Conservation (phyloP, 1,140 invertebrate genomes). For the Drosophila obscura region DNA sequence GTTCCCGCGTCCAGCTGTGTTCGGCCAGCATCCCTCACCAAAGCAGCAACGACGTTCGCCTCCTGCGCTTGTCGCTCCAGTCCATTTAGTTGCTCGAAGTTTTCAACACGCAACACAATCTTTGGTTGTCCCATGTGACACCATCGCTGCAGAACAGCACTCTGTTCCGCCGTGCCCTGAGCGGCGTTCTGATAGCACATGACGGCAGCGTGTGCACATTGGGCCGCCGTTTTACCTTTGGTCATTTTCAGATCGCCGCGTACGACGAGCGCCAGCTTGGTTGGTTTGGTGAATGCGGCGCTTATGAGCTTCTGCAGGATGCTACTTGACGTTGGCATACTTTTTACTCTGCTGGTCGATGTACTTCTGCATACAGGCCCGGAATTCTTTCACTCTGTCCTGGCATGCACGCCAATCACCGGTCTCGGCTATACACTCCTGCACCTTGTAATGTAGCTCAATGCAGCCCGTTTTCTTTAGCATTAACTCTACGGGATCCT, state of each 20-base stretch:
- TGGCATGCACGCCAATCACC: slow-evolving; percentile 97
- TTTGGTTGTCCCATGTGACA: slow-evolving; percentile 89
- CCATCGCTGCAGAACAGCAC: slow-evolving; percentile 87
- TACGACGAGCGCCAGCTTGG: slow-evolving; percentile 91
- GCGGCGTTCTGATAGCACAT: slow-evolving; percentile 86
- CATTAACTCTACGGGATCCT: slow-evolving; percentile 92
- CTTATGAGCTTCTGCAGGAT: slow-evolving; percentile 51
- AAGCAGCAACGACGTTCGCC: slow-evolving; percentile 86
- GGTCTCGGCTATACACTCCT: slow-evolving; percentile 94
- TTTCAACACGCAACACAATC: slow-evolving; percentile 87
- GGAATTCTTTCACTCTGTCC: slow-evolving; percentile 90
- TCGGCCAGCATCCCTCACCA: slow-evolving; percentile 91
- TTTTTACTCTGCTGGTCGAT: slow-evolving; percentile 81
- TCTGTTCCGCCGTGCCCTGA: slow-evolving; percentile 80
- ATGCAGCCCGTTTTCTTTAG: slow-evolving; percentile 94
- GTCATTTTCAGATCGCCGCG: slow-evolving; percentile 91
- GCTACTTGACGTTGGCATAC: slow-evolving; percentile 77
- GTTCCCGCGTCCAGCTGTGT: slow-evolving; percentile 89
- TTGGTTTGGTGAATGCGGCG: slow-evolving; percentile 29
- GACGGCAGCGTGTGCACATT: slow-evolving; percentile 92
- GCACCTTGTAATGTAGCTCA: slow-evolving; percentile 91
- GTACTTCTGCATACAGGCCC: slow-evolving; percentile 89
- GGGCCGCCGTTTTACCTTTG: slow-evolving; percentile 92
- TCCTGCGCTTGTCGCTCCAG: slow-evolving; percentile 85
- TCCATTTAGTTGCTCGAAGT: slow-evolving; percentile 84